Conservation (phyloP, 2,888 invertebrate species). For the Mellilla xanthometata region DNA sequence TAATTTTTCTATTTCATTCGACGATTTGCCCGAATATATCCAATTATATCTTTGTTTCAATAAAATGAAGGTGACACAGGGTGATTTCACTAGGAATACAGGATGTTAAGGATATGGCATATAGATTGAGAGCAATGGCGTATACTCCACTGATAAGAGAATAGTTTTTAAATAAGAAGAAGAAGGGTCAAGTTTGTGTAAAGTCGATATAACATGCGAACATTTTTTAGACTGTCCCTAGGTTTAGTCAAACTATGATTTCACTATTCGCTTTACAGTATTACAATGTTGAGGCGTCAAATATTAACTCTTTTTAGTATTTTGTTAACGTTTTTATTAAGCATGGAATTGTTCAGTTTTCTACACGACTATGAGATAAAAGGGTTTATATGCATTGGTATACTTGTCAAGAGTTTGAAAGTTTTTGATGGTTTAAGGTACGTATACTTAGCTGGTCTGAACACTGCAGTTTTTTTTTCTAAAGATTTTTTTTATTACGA, state of each 20-base stretch:
- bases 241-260: conserved; percentile 38
- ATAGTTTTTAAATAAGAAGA: no score
- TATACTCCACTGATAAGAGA: no score
- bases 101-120: no score
- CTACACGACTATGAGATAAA: no score
- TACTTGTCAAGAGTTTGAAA: neutral
- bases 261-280: conserved; percentile 51
- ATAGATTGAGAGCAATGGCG: no score
- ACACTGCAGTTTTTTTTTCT: no score
- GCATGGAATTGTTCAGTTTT: conserved; percentile 14
- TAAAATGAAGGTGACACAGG: no score
- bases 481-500: no score
- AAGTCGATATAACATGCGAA: conserved; percentile 32
- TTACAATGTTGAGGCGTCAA: conserved; percentile 62
- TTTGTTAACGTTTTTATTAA: conserved; percentile 15
- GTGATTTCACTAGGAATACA: no score
- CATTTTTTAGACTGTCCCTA: conserved; percentile 55
- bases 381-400: neutral
- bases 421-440: neutral
- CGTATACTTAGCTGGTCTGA: neutral
- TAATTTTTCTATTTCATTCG: no score
- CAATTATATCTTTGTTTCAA: no score
- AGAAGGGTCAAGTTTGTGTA: neutral
- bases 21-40: no score
- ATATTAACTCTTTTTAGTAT: conserved; percentile 18